phyloP scores from a whole-genome alignment of 2,888 invertebrate species.

The Sarcophaga carnaria region DNA sequence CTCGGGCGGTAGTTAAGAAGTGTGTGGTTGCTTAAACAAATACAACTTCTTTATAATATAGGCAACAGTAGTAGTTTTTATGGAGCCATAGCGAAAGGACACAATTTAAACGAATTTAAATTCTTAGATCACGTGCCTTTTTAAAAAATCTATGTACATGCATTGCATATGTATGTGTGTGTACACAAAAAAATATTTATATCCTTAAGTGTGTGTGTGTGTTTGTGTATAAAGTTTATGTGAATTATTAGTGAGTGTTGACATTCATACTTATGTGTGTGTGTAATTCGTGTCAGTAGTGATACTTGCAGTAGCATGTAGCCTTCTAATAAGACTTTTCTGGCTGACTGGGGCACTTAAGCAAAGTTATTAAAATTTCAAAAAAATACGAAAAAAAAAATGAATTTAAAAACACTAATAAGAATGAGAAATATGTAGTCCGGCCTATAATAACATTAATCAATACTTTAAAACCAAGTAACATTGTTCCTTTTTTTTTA shows the following conservation, averaged over 20 bases:
- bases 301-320: conserved; percentile 34
- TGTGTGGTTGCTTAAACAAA: conserved; percentile 47
- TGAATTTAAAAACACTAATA: conserved; percentile 19
- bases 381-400: conserved; percentile 24
- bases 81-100: conserved; percentile 66
- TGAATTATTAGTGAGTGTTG: conserved; percentile 42
- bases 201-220: not conserved
- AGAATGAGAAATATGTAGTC: conserved; percentile 8
- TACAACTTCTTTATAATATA: conserved; percentile 53
- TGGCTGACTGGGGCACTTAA: conserved; percentile 51
- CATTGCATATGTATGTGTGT: not conserved
- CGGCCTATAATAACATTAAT: conserved; percentile 37
- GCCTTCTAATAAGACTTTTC: conserved; percentile 45
- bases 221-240: conserved; percentile 36
- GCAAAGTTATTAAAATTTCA: conserved; percentile 58
- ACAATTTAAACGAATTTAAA: conserved; percentile 47
- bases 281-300: conserved; percentile 34
- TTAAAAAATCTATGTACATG: conserved; percentile 4
- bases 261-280: conserved; percentile 7
- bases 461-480: conserved; percentile 46
- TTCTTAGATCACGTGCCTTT: conserved; percentile 64
- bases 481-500: not conserved
- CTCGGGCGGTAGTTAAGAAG: conserved; percentile 35
- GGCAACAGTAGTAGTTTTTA: conserved; percentile 59
- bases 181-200: not conserved